Percentiles rank a stretch among this genome's conserved stretches.
These are phyloP conservation scores for Coturnix japonica DNA, from an alignment of 2,113 vertebrate genomes.

Conservation along the genomic window DNA sequence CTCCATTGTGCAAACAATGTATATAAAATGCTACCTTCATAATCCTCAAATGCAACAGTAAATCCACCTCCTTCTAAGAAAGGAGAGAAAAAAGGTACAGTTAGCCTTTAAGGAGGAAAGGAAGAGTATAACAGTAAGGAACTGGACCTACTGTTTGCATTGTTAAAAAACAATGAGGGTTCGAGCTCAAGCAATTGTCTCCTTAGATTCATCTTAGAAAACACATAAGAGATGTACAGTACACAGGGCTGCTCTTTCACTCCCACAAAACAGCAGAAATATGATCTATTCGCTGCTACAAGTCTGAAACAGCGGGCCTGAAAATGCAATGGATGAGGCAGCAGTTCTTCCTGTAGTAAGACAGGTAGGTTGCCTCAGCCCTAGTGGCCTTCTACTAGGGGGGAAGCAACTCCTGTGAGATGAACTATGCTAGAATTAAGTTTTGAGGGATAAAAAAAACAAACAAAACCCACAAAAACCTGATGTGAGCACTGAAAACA, in stretches of 20 bases:
- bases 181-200: neutral
- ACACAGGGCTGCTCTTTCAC: neutral
- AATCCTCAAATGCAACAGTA: neutral
- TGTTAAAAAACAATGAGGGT: neutral
- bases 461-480: neutral
- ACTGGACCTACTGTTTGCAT: neutral
- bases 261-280: neutral
- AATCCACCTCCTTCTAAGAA: neutral
- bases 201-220: neutral
- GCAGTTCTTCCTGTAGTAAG: neutral
- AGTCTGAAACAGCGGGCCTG: neutral
- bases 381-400: neutral
- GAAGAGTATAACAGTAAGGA: neutral
- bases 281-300: neutral
- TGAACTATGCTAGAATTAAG: neutral
- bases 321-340: neutral
- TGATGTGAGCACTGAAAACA: neutral
- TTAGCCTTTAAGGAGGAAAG: neutral
- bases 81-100: neutral
- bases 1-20: neutral
- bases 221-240: fast-evolving
- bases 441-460: fast-evolving
- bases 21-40: neutral
- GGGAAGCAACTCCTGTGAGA: neutral
- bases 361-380: neutral